Evolutionary conservation across 2,797 vertebrate genomes (phyloP).

Genomic region (Linurgus olivaceus): DNA sequence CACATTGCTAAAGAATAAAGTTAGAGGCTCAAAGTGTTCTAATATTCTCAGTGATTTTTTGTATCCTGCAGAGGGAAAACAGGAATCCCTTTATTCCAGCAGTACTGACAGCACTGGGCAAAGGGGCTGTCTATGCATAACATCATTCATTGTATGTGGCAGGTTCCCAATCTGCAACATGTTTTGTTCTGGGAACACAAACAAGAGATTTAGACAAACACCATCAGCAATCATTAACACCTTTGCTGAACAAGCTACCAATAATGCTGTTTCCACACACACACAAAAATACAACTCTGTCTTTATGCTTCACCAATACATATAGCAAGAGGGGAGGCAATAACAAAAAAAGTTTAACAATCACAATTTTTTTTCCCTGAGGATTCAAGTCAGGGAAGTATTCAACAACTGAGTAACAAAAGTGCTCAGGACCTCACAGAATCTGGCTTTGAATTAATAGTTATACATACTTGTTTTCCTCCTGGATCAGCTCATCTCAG

Average conservation of each 20-base stretch:
- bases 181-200: slow-evolving; percentile 26
- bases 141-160: neutral
- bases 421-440: neutral
- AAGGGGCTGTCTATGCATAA: neutral
- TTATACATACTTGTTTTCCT: neutral
- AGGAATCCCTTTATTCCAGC: neutral
- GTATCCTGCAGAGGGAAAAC: neutral
- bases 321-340: neutral
- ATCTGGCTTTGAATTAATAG: neutral
- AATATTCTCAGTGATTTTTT: neutral
- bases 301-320: neutral
- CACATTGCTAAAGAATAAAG: neutral
- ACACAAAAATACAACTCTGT: neutral
- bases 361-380: neutral
- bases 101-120: neutral
- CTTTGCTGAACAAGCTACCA: neutral
- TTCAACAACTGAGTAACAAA: neutral
- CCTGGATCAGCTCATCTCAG: neutral
- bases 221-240: slow-evolving; percentile 12
- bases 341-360: neutral
- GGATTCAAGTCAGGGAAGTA: neutral
- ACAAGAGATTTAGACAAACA: neutral
- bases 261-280: neutral
- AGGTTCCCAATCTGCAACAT: neutral
- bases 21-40: neutral